Percentiles rank a stretch among this genome's conserved stretches.
Evolutionary conservation across 2,113 vertebrate genomes (phyloP).

Genomic region (Mobula birostris): DNA sequence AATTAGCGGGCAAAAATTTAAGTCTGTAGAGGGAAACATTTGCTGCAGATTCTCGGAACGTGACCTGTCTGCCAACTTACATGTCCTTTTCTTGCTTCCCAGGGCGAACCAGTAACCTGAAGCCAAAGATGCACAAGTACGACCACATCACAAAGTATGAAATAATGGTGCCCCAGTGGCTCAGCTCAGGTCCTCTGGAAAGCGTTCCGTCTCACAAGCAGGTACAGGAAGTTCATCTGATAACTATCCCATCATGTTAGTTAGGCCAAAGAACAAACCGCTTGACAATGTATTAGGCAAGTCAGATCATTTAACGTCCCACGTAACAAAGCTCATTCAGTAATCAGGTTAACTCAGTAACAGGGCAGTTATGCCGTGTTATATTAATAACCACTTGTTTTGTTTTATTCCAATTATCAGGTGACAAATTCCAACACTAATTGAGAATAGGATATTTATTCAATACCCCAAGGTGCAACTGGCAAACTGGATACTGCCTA

Average conservation of each 20-base stretch:
- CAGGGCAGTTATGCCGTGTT: background rate
- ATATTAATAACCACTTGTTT: background rate
- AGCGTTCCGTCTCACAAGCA: conserved; percentile 45
- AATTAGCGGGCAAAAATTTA: background rate
- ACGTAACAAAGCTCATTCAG: too few relatives aligned
- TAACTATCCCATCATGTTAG: background rate
- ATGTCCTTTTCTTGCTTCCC: background rate
- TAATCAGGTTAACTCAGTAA: too few relatives aligned
- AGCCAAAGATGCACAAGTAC: conserved; percentile 42
- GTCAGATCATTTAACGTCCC: too few relatives aligned
- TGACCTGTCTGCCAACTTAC: background rate
- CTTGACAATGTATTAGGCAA: too few relatives aligned
- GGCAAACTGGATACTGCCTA: background rate
- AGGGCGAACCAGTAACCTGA: background rate
- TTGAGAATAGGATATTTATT: too few relatives aligned
- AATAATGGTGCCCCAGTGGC: conserved; percentile 69
- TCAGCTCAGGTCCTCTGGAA: conserved; percentile 48
- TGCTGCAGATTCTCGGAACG: background rate
- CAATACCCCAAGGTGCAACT: background rate
- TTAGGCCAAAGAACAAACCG: background rate
- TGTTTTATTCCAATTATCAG: background rate
- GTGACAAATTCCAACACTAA: background rate
- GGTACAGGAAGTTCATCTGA: conserved; percentile 41
- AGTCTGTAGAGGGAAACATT: background rate
- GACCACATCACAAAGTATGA: conserved; percentile 56